These are phyloP conservation scores for Acanthochromis polyacanthus DNA, from an alignment of 2,113 vertebrate genomes.

Conservation along the genomic window DNA sequence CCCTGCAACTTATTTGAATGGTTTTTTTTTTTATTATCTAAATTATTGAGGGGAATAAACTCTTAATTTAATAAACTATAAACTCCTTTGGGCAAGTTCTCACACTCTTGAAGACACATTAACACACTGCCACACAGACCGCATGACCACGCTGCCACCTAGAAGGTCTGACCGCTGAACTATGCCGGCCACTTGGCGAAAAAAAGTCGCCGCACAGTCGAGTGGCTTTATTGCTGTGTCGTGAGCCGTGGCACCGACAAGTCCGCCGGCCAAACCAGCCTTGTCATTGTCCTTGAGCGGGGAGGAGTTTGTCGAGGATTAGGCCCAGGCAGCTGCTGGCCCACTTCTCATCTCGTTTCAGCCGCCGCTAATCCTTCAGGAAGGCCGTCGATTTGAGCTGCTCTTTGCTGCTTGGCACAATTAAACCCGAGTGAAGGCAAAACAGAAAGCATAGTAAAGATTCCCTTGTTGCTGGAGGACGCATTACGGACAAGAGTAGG, in stretches of 20 bases:
- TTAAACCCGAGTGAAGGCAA: conserved; percentile 12
- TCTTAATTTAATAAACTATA: conserved; percentile 25
- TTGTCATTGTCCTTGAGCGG: conserved; percentile 74
- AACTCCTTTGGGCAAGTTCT: conserved; percentile 8
- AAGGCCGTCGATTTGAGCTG: conserved; percentile 34
- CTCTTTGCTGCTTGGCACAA: conserved; percentile 22
- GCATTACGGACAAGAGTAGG: conserved; percentile 25
- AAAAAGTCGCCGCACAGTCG: conserved; percentile 44
- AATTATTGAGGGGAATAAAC: conserved; percentile 23
- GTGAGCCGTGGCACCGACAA: conserved; percentile 30
- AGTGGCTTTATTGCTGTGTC: conserved; percentile 52
- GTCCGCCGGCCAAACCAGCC: conserved; percentile 50
- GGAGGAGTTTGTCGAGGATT: conserved; percentile 70
- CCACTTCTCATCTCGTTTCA: conserved; percentile 59
- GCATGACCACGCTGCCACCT: conserved; percentile 25
- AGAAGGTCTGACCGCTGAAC: conserved; percentile 37
- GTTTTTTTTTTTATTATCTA: conserved; percentile 16
- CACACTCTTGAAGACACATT: background rate
- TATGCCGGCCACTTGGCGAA: conserved; percentile 41
- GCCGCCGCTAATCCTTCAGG: conserved; percentile 62
- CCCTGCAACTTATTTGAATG: background rate
- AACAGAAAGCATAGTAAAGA: conserved; percentile 24
- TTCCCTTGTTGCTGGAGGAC: conserved; percentile 7
- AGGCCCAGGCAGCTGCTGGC: conserved; percentile 59
- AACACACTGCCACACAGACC: background rate